Evolutionary conservation across 92 coral and sea anemone genomes (phyloP).

Genomic region (Porites evermanni): DNA sequence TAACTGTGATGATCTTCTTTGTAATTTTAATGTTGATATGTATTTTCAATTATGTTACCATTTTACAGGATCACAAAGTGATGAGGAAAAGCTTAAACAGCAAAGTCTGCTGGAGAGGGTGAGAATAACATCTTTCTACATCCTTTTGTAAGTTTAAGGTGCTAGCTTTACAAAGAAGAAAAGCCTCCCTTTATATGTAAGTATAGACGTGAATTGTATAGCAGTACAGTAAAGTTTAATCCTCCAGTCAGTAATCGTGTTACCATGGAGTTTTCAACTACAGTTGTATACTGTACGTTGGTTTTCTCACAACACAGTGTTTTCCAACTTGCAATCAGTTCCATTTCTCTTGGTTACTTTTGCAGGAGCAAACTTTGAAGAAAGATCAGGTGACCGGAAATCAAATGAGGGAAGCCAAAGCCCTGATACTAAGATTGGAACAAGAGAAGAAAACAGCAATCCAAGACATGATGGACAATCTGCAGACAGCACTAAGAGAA

Average conservation of each 20-base stretch:
- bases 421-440: constrained; percentile 80
- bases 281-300: too few species aligned
- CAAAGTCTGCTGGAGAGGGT: constrained; percentile 88
- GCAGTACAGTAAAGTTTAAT: too few species aligned
- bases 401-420: constrained; percentile 88
- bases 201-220: too few species aligned
- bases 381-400: constrained; percentile 66
- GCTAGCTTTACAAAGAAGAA: neutral
- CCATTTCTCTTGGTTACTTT: neutral
- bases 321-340: neutral
- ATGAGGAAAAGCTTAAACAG: constrained; percentile 86
- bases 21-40: neutral
- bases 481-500: constrained; percentile 86
- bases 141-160: neutral
- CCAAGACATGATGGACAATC: constrained; percentile 97
- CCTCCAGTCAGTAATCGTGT: too few species aligned
- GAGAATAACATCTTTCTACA: neutral
- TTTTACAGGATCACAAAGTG: constrained; percentile 83
- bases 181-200: too few species aligned
- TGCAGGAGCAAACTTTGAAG: constrained; percentile 68
- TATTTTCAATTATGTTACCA: neutral
- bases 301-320: too few species aligned
- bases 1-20: too few species aligned
- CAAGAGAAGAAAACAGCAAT: constrained; percentile 95
- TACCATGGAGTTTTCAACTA: too few species aligned